Conservation (phyloP, 2,888 invertebrate species). For the Caradrina clavipalpis region DNA sequence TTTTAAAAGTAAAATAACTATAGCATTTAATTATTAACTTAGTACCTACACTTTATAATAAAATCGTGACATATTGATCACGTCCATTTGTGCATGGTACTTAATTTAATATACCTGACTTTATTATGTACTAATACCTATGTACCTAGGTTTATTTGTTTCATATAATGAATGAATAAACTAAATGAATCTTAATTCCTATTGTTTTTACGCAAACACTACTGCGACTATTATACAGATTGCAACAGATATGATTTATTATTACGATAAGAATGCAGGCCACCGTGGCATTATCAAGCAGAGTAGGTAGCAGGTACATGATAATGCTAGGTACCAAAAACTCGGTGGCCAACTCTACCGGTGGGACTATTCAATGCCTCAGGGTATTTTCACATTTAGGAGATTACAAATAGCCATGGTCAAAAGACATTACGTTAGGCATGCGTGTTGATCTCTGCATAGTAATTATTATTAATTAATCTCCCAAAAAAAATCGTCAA, state of each 20-base stretch:
- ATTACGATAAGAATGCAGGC: neutral
- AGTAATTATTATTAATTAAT: neutral
- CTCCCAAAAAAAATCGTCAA: neutral
- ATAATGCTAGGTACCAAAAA: neutral
- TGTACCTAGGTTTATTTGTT: neutral
- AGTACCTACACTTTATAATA: slow-evolving; percentile 5
- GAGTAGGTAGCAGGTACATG: too few species aligned
- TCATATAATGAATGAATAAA: too few species aligned
- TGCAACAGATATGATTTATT: neutral
- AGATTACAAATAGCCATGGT: neutral
- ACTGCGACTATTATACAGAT: slow-evolving; percentile 1
- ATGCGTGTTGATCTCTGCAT: neutral
- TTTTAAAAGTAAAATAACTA: slow-evolving; percentile 10
- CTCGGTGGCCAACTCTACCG: neutral
- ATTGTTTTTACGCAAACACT: slow-evolving; percentile 20
- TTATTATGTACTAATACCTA: neutral
- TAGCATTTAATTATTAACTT: slow-evolving; percentile 1
- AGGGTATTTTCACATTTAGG: neutral
- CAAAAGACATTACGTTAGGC: neutral
- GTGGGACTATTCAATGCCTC: neutral
- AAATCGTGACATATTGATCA: slow-evolving; percentile 37
- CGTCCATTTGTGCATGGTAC: slow-evolving; percentile 6
- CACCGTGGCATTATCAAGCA: too few species aligned
- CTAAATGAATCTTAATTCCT: neutral
- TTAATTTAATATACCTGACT: slow-evolving; percentile 9